Evolutionary conservation across 2,888 invertebrate genomes (phyloP), one percentile per base, ranked within the genome.

Genomic region (Nipponacmea schrenckii): DNA sequence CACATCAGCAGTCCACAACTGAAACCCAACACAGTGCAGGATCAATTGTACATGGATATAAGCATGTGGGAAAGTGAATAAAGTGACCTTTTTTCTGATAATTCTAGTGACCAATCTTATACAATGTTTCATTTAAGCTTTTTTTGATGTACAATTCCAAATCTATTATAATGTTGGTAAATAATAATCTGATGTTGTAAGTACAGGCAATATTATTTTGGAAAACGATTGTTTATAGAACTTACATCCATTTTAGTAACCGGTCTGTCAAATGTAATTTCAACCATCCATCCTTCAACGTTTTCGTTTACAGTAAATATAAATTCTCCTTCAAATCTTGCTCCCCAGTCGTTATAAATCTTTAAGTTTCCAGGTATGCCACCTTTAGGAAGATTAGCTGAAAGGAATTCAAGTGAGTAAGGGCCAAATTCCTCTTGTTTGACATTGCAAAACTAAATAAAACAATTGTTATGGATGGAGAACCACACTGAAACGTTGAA

Each of bases 201-300:
- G n/a, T n/a, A n/a, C 31, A 31, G 7, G 31, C 2, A 31, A 7
- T 31, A 31, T 31, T 4, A 31, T 31, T 31, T 4, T 31, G 7
- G 2, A 31, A 31, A 31, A 31, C 2, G 4, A 31, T 4, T 20
- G 10, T 56, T 1, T 5, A 56, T 10, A 24, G 1, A 14, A 63
- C 80, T 75, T 69, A 79, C 79, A 26, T 76, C 76, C 65, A 79
- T 71, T 26, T 76, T 74, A 50, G 71, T 71, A 66, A 79, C 71
- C 12, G 77, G 79, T n/a, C 67, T 64, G 65, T 73, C 72, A 71
- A 77, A 79, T 46, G 71, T 74, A n/a, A 79, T 68, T 44, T 72
- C 70, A 39, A 71, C 75, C 72, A 75, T 65, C 74, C 74, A 77
- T 27, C 79, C 79, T 15, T 74, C 63, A 10, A 77, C 66, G 26